Evolutionary conservation across 2,888 invertebrate genomes (phyloP).

Genomic region (Rotaria macrura): DNA sequence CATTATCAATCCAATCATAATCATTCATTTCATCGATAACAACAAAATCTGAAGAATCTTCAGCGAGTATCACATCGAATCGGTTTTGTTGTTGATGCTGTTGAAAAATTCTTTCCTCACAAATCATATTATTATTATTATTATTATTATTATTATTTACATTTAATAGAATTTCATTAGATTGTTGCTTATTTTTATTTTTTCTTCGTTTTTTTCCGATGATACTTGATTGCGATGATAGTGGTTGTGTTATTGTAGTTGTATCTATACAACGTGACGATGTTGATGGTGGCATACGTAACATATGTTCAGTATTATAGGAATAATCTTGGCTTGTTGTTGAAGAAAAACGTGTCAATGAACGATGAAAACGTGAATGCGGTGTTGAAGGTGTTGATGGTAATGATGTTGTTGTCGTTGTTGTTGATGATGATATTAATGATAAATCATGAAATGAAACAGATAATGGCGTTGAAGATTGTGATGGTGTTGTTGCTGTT

Average conservation of each 20-base stretch:
- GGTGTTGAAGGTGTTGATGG: background rate
- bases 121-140: background rate
- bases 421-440: background rate
- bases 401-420: background rate
- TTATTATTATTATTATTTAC: constrained; percentile 7
- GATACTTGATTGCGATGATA: background rate
- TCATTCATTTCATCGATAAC: background rate
- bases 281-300: background rate
- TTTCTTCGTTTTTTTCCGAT: background rate
- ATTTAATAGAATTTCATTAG: background rate
- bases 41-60: background rate
- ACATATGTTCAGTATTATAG: background rate
- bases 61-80: background rate
- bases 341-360: background rate
- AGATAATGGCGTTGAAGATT: background rate
- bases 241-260: background rate
- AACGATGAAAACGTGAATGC: background rate
- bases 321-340: background rate
- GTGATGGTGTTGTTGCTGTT: background rate
- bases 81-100: background rate
- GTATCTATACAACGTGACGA: background rate
- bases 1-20: background rate
- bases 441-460: constrained; percentile 16
- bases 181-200: background rate
- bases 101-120: background rate